A percentile compares a stretch with the other conserved stretches of the same genome.
Conservation (phyloP, 2,888 invertebrate species). For the Aricia artaxerxes region DNA sequence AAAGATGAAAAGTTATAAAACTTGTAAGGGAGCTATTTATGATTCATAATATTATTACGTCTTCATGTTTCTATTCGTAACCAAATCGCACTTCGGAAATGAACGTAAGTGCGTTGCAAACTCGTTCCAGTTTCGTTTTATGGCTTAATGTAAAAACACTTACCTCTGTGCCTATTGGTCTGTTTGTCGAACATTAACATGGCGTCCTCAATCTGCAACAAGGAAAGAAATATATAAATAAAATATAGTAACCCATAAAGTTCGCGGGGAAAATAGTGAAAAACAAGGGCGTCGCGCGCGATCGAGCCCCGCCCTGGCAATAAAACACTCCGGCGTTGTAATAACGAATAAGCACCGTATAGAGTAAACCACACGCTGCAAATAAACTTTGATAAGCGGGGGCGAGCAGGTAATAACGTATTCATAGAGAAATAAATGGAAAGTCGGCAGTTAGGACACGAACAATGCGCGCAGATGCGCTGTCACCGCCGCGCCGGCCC, state of each 20-base stretch:
- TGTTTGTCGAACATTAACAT: constrained; percentile 99
- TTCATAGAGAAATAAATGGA: constrained; percentile 82
- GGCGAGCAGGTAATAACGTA: constrained; percentile 81
- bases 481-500: constrained; percentile 62
- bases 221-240: constrained; percentile 67
- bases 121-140: background rate
- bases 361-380: constrained; percentile 80
- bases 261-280: constrained; percentile 61
- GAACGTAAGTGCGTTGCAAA: background rate
- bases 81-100: background rate
- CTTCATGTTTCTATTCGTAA: background rate
- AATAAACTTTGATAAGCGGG: constrained; percentile 81
- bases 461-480: constrained; percentile 75
- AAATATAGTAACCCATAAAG: constrained; percentile 63
- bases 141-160: constrained; percentile 61
- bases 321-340: constrained; percentile 79
- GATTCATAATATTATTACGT: background rate
- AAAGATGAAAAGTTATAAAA: no score
- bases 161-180: constrained; percentile 99
- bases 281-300: constrained; percentile 74
- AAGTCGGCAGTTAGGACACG: constrained; percentile 78
- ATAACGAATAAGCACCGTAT: constrained; percentile 80
- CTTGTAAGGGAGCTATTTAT: background rate
- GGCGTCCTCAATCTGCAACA: constrained; percentile 98
- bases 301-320: constrained; percentile 75